Base-by-base conservation (phyloP, 2,888 invertebrate genomes). In the Rambutsinella grinnellia region DNA sequence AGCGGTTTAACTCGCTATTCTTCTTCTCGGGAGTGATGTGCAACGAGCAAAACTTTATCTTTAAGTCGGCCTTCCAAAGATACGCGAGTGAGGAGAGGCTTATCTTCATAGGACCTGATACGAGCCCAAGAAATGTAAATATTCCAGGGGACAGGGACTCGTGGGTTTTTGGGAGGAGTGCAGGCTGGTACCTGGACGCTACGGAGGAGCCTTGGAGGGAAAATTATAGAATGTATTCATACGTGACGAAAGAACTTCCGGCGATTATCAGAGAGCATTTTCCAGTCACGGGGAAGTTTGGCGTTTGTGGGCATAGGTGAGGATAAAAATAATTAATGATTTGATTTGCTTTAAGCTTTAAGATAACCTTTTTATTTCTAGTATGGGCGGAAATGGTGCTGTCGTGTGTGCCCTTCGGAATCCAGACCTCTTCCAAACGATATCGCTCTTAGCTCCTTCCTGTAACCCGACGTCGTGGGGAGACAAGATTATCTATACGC, bases 181-280 rank as follows among this genome's bases (percentile, higher is more conserved):
- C 99, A 79, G 96, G 98, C 0, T 99, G 98, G 87, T 99, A 99
- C 87, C 89, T 99, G 1, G 94, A 99, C 88, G 97, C 99, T 8
- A 92, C 92, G 0, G 89, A 92, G 83, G 92, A 92, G 17, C 95
- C 95, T 17, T 99, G 98, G 97, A 92, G 92, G 46, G 91, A 90
- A 26, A 91, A 99, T 88, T 99, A 97, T 86, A 90, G 92, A 84
- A 99, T 99, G 99, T 97, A 91, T 85, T 93, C 93, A 79, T 99
- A 99, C 85, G 88, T 99, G 19, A 95, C 94, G 6, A 90, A 90
- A 70, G 97, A 98, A 87, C 88, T 98, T 54, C 91, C 93, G 76
- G 89, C 90, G 47, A 84, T 96, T 60, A 89, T 98, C 47, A 90
- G 90, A 82, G 87, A 89, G 60, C 93, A 94, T 84, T 96, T 98